Percentiles rank a stretch among this genome's conserved stretches.
These are phyloP conservation scores for Bufo bufo DNA, from an alignment of 2,113 vertebrate genomes.

Conservation along the genomic window DNA sequence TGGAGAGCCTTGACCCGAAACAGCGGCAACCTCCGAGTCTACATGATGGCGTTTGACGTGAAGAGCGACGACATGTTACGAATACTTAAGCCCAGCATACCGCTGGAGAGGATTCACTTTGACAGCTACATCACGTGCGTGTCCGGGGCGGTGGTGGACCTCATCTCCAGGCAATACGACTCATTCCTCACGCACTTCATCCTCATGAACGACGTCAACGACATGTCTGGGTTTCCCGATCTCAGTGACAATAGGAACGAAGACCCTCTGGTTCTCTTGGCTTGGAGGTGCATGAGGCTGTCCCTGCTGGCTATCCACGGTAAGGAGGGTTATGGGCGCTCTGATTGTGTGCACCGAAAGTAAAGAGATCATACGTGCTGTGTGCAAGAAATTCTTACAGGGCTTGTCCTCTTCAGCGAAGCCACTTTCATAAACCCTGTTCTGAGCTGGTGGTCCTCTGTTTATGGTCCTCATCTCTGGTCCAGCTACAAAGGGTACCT, in stretches of 20 bases:
- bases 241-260: slow-evolving; percentile 94
- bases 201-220: slow-evolving; percentile 89
- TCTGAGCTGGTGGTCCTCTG: no score
- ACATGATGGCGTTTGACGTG: slow-evolving; percentile 94
- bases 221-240: slow-evolving; percentile 92
- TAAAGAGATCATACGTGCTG: no score
- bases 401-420: no score
- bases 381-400: no score
- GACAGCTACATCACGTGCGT: slow-evolving; percentile 92
- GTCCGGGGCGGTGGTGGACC: slow-evolving; percentile 90
- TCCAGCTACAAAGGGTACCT: no score
- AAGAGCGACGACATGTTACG: slow-evolving; percentile 90
- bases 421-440: no score
- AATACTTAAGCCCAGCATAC: slow-evolving; percentile 95
- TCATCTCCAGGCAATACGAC: slow-evolving; percentile 96
- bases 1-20: slow-evolving; percentile 92
- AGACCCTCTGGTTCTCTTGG: slow-evolving; percentile 93
- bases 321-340: slow-evolving; percentile 58
- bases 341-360: neutral
- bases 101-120: slow-evolving; percentile 95
- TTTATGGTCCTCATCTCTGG: no score
- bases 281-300: slow-evolving; percentile 95
- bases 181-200: slow-evolving; percentile 96
- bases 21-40: slow-evolving; percentile 91
- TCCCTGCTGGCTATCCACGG: slow-evolving; percentile 89